Conservation (phyloP, 2,797 vertebrate genomes). For the Parotocinclus haroldoi region DNA sequence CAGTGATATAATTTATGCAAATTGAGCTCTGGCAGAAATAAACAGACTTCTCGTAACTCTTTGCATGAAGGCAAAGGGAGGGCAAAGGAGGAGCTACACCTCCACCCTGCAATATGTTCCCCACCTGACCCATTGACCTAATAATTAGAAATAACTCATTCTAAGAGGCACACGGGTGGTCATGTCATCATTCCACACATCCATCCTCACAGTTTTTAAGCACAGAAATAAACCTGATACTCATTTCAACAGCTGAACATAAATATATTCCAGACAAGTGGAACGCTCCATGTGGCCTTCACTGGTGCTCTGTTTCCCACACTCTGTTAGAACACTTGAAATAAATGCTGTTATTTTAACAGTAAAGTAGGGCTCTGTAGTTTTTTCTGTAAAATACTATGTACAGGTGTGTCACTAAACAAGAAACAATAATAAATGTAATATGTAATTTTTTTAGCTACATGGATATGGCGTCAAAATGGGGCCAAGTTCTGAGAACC, state of each 20-base stretch:
- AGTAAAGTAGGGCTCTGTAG: no score
- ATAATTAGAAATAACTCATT: constrained; percentile 42
- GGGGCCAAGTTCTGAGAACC: no score
- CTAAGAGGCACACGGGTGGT: constrained; percentile 20
- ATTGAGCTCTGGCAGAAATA: no score
- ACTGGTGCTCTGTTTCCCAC: neutral
- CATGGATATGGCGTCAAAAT: no score
- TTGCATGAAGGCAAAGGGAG: neutral
- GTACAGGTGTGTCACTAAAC: no score
- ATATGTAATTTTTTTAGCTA: no score
- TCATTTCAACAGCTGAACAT: constrained; percentile 4
- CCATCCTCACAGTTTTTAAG: neutral
- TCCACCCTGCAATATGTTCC: neutral
- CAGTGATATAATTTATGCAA: no score
- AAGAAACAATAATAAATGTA: no score
- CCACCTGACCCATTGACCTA: constrained; percentile 45
- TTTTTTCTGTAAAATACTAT: no score
- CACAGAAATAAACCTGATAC: constrained; percentile 28
- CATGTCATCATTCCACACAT: neutral
- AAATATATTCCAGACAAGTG: constrained; percentile 8
- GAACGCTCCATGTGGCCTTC: neutral
- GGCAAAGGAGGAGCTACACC: constrained; percentile 9
- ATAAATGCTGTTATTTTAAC: no score
- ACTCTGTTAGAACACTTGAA: no score
- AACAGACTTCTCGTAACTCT: no score